These are phyloP conservation scores for Cantharis flavilabris DNA, from an alignment of 2,888 invertebrate species.

Conservation along the genomic window DNA sequence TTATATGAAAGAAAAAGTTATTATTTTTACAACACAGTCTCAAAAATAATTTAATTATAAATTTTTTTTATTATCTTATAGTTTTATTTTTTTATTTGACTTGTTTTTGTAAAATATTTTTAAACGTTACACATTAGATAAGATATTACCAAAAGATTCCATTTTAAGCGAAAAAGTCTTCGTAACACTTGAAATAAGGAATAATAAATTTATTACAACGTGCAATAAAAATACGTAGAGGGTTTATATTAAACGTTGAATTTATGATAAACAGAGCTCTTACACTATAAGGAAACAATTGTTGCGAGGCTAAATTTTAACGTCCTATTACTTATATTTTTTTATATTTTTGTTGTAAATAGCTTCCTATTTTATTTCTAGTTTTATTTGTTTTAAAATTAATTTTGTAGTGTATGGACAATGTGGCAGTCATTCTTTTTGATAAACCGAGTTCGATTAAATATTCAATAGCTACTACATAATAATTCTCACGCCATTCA, in stretches of 20 bases:
- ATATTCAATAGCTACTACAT: neutral
- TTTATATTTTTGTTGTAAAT: neutral
- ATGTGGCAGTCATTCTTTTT: neutral
- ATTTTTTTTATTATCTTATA: neutral
- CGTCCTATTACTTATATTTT: neutral
- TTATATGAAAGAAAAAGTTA: neutral
- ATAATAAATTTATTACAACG: neutral
- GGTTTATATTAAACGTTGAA: neutral
- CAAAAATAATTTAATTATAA: neutral
- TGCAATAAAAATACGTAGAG: neutral
- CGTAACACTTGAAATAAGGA: neutral
- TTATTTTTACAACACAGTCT: neutral
- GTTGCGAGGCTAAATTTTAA: neutral
- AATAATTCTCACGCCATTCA: neutral
- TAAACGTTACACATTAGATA: neutral
- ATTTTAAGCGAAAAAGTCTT: neutral
- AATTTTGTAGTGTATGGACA: neutral
- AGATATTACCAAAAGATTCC: neutral
- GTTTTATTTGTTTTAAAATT: neutral
- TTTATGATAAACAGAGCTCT: neutral
- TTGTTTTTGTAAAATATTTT: neutral
- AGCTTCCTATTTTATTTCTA: neutral
- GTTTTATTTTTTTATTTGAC: neutral
- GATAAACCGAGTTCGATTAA: neutral
- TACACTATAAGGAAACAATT: neutral